A percentile compares a stretch with the other conserved stretches of the same genome.
Evolutionary conservation across 2,113 vertebrate genomes (phyloP).

Genomic region (Macquaria australasica): DNA sequence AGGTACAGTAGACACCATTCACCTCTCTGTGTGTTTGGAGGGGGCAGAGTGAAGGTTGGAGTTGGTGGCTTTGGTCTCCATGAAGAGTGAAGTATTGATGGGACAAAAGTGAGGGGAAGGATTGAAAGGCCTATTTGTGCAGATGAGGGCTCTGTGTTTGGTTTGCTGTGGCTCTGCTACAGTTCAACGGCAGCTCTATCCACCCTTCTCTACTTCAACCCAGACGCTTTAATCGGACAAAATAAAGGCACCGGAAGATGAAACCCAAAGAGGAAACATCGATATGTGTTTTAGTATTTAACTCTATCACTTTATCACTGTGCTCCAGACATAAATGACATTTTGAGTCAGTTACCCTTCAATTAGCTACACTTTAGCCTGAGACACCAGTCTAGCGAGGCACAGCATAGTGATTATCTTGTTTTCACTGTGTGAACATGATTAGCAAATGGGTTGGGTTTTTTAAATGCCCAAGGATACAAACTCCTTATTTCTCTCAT

Average conservation of each 20-base stretch:
- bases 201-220: slow-evolving; percentile 53
- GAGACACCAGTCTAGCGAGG: slow-evolving; percentile 28
- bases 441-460: slow-evolving; percentile 48
- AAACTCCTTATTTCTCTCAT: background rate
- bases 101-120: slow-evolving; percentile 78
- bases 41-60: slow-evolving; percentile 65
- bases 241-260: slow-evolving; percentile 49
- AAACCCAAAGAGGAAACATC: slow-evolving; percentile 35
- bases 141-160: slow-evolving; percentile 73
- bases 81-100: slow-evolving; percentile 81
- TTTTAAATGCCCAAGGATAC: background rate
- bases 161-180: slow-evolving; percentile 69
- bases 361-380: slow-evolving; percentile 52
- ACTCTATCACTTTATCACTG: slow-evolving; percentile 30
- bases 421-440: slow-evolving; percentile 61
- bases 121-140: slow-evolving; percentile 82
- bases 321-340: slow-evolving; percentile 43
- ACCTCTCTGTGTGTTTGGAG: slow-evolving; percentile 77
- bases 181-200: slow-evolving; percentile 73
- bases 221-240: slow-evolving; percentile 37
- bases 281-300: slow-evolving; percentile 37
- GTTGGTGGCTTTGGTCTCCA: slow-evolving; percentile 80
- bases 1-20: slow-evolving; percentile 83
- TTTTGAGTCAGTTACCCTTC: slow-evolving; percentile 54
- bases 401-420: slow-evolving; percentile 45